Percentiles rank a stretch among this genome's conserved stretches.
These are phyloP conservation scores for Pterophyllum scalare DNA, from an alignment of 2,113 vertebrate genomes.

Conservation along the genomic window DNA sequence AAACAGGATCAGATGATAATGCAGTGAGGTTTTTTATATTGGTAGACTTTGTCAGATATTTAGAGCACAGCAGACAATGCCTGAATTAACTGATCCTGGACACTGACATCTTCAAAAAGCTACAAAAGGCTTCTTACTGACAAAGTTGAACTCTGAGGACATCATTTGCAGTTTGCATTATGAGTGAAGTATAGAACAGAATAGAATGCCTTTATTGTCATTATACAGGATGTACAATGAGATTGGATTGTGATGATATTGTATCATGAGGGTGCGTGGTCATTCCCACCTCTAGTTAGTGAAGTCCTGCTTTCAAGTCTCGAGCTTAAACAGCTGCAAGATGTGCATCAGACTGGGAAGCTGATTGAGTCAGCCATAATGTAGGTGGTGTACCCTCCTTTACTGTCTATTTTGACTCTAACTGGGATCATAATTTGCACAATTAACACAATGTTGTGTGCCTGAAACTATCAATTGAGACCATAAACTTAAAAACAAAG, in stretches of 20 bases:
- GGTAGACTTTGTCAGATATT: neutral
- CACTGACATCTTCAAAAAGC: accelerated
- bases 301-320: neutral
- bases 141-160: too few species aligned
- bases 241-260: too few species aligned
- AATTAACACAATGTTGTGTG: neutral
- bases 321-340: neutral
- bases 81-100: neutral
- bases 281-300: neutral
- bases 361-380: accelerated
- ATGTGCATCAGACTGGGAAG: neutral
- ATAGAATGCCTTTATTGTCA: too few species aligned
- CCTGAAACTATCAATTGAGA: neutral
- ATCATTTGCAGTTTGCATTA: too few species aligned
- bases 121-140: neutral
- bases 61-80: neutral
- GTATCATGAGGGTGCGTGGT: too few species aligned
- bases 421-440: neutral
- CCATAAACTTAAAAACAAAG: neutral
- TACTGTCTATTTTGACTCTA: neutral
- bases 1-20: neutral
- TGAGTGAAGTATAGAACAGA: too few species aligned
- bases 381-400: neutral
- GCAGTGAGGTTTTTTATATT: neutral
- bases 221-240: too few species aligned